Conservation (phyloP, 2,113 vertebrate genomes). For the Progne subis region DNA sequence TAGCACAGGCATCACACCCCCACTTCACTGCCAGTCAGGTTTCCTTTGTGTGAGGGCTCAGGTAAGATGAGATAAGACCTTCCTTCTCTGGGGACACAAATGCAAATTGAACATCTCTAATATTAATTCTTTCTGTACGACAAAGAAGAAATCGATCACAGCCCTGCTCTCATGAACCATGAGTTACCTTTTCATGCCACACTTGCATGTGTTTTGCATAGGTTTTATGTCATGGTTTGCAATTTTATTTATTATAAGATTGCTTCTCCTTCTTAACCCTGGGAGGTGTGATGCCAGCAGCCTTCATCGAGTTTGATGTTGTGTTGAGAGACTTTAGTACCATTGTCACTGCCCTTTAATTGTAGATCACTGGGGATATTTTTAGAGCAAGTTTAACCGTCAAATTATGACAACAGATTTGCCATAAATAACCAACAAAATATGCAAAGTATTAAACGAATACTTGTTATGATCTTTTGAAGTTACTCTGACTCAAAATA, state of each 20-base stretch:
- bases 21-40: background rate
- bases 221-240: background rate
- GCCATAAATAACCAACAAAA: background rate
- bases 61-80: background rate
- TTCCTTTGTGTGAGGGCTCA: background rate
- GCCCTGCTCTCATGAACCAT: background rate
- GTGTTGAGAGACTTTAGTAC: background rate
- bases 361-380: background rate
- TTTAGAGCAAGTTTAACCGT: background rate
- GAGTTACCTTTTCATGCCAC: background rate
- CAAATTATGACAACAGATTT: background rate
- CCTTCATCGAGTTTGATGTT: background rate
- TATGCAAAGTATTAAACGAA: background rate
- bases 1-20: background rate
- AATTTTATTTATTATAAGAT: background rate
- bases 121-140: background rate
- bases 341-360: background rate
- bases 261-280: background rate
- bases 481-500: background rate
- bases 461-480: background rate
- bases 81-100: background rate
- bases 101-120: background rate
- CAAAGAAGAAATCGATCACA: background rate
- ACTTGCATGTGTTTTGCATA: background rate
- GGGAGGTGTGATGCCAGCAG: background rate